phyloP scores from a whole-genome alignment of 53 echinoderm and acorn worm species.

The Echinometra lucunter region DNA sequence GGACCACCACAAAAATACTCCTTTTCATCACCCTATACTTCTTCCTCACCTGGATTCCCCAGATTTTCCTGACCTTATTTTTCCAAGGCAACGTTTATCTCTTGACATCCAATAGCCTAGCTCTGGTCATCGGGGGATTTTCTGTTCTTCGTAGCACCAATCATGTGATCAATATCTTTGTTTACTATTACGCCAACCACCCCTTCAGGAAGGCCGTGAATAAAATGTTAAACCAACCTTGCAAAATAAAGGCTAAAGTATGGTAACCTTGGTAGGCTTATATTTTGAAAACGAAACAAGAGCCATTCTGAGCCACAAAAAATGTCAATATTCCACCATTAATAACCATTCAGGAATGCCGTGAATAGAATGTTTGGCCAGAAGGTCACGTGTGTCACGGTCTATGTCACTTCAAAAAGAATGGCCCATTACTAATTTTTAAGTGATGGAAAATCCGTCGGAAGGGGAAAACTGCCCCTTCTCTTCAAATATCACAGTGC shows the following conservation, averaged over 20 bases:
- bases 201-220: neutral
- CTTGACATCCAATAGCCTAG: neutral
- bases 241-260: neutral
- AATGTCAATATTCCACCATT: no score
- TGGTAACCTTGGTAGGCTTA: neutral
- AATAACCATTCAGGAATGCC: no score
- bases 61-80: neutral
- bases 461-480: no score
- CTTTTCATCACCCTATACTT: constrained; percentile 24
- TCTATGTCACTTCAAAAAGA: no score
- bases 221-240: neutral
- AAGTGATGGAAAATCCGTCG: no score
- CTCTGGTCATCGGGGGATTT: neutral
- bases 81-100: neutral
- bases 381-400: no score
- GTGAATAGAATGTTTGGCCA: no score
- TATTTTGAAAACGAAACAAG: no score
- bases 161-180: constrained; percentile 35
- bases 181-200: neutral
- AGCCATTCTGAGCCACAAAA: no score
- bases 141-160: neutral
- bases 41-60: constrained; percentile 28
- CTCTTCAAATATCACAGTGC: no score
- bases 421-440: no score
- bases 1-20: neutral